Evolutionary conservation across 2,797 vertebrate species (phyloP).

Genomic region (Octomys mimax): DNA sequence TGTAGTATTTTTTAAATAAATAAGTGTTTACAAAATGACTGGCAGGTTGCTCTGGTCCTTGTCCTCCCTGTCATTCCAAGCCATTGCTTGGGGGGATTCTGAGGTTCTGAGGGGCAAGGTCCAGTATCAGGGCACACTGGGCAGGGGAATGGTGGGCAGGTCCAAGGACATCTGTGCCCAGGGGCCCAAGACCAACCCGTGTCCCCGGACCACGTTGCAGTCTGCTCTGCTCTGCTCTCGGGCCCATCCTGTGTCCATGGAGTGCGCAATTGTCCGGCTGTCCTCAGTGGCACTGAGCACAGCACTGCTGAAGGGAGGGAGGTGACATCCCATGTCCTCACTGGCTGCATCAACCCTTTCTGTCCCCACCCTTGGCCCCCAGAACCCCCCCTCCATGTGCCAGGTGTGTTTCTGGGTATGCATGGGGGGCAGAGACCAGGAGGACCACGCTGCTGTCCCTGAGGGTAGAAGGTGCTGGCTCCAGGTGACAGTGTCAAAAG

Average conservation of each 20-base stretch:
- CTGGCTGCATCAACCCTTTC: not conserved
- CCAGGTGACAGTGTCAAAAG: constrained; percentile 13
- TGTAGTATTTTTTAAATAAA: constrained; percentile 92
- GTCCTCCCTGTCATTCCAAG: not conserved
- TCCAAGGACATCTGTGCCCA: too few relatives aligned
- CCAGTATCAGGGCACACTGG: not conserved
- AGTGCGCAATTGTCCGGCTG: not conserved
- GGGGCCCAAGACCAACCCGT: fast-evolving
- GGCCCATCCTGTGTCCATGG: not conserved
- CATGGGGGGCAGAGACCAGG: not conserved
- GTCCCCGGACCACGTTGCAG: fast-evolving
- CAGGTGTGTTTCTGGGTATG: not conserved
- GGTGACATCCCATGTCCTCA: not conserved
- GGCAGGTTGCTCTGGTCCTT: not conserved
- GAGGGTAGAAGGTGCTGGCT: not conserved
- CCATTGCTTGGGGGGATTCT: fast-evolving
- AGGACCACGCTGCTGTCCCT: not conserved
- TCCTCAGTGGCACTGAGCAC: not conserved
- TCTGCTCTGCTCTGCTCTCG: not conserved
- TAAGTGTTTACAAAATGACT: constrained; percentile 85
- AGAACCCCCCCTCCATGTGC: fast-evolving
- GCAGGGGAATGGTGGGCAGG: fast-evolving
- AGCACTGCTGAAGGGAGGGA: fast-evolving
- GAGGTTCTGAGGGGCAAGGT: fast-evolving
- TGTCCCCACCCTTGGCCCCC: not conserved